A percentile compares a stretch with the other conserved stretches of the same genome.
Evolutionary conservation across 2,113 vertebrate species (phyloP).

Genomic region (Osmerus mordax): DNA sequence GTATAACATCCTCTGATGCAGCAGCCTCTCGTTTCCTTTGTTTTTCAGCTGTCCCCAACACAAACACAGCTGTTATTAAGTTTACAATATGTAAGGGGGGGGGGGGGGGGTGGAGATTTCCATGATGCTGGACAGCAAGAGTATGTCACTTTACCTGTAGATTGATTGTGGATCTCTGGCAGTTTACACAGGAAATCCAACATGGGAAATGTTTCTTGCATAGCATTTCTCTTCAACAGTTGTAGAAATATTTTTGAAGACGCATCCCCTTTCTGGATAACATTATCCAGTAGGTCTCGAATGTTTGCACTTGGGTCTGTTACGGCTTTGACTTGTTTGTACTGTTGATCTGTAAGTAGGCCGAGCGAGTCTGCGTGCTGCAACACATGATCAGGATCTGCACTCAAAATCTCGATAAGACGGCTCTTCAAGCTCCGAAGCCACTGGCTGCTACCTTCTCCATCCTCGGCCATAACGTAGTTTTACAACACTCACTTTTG

Average conservation of each 20-base stretch:
- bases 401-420: slow-evolving; percentile 19
- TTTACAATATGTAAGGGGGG: background rate
- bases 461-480: background rate
- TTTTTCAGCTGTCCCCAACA: background rate
- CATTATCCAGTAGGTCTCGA: slow-evolving; percentile 65
- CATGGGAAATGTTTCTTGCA: slow-evolving; percentile 64
- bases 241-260: slow-evolving; percentile 47
- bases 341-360: slow-evolving; percentile 55
- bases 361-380: slow-evolving; percentile 60
- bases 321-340: slow-evolving; percentile 58
- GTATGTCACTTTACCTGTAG: slow-evolving; percentile 38
- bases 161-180: background rate
- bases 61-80: slow-evolving; percentile 11
- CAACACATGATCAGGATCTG: slow-evolving; percentile 65
- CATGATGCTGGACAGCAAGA: background rate
- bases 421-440: too few species aligned
- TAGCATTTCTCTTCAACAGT: slow-evolving; percentile 40
- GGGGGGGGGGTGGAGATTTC: background rate
- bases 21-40: slow-evolving; percentile 12
- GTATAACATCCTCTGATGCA: slow-evolving; percentile 14
- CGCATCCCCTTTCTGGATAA: slow-evolving; percentile 54
- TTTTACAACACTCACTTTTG: background rate
- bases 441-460: background rate
- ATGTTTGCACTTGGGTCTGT: slow-evolving; percentile 50
- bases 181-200: slow-evolving; percentile 51